phyloP scores from a whole-genome alignment of 2,797 vertebrate genomes.

The Acanthornis magna region DNA sequence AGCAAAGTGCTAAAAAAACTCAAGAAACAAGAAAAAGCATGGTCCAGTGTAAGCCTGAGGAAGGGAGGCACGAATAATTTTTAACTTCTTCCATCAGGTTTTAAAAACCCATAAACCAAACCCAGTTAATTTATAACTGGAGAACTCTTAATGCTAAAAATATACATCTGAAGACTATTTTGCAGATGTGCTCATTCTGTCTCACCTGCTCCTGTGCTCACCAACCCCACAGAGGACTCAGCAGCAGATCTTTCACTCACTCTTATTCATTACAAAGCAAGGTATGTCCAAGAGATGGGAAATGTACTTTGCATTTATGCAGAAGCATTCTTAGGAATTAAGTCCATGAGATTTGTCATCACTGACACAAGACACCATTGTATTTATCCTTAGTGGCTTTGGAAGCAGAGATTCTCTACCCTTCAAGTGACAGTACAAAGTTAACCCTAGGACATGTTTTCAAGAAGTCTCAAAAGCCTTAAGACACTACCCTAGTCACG shows the following conservation, averaged over 20 bases:
- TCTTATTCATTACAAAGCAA: not conserved
- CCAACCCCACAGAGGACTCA: not conserved
- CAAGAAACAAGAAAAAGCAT: not conserved
- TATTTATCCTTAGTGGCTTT: not conserved
- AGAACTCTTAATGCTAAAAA: not conserved
- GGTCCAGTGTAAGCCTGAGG: not conserved
- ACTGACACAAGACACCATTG: not conserved
- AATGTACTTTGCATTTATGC: not conserved
- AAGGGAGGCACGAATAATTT: not conserved
- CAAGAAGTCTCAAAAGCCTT: not conserved
- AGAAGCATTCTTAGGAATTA: not conserved
- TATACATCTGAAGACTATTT: not conserved
- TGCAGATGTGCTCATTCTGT: not conserved
- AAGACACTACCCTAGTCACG: not conserved
- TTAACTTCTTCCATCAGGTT: not conserved
- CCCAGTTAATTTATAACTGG: not conserved
- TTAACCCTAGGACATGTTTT: not conserved
- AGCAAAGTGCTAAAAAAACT: not conserved
- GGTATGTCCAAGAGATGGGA: not conserved
- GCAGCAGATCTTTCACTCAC: not conserved
- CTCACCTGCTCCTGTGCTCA: not conserved
- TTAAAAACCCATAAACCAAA: not conserved
- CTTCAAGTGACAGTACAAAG: not conserved
- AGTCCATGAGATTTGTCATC: not conserved
- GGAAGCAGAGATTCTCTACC: not conserved